These are phyloP conservation scores for Zaprionus gabonicus DNA, from an alignment of 1,140 invertebrate genomes.

Conservation along the genomic window DNA sequence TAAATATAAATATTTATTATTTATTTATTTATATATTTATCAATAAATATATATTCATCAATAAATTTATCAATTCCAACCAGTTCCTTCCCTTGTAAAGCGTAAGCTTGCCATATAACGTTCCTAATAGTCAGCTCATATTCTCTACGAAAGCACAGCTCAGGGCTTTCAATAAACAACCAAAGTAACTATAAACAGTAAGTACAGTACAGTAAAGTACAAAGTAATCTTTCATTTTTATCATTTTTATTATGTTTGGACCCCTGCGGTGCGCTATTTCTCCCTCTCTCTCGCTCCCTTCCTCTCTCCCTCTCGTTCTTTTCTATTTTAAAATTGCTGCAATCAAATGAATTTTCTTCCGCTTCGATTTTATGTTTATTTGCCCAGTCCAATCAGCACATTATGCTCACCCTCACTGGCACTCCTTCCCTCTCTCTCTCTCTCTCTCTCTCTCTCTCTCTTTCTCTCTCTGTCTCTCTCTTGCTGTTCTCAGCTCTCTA, in stretches of 20 bases:
- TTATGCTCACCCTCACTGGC: not conserved
- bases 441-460: not conserved
- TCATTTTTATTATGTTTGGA: not conserved
- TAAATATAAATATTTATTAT: too few species aligned
- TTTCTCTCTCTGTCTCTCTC: not conserved
- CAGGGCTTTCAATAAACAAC: not conserved
- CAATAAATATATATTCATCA: too few species aligned
- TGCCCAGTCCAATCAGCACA: conserved; percentile 21
- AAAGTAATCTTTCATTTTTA: not conserved
- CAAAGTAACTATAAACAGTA: not conserved
- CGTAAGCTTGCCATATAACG: too few species aligned
- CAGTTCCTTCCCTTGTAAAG: too few species aligned
- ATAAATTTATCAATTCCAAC: too few species aligned
- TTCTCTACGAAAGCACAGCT: not conserved
- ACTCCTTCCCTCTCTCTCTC: not conserved
- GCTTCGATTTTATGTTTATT: conserved; percentile 6
- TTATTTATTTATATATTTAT: too few species aligned
- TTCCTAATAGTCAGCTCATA: too few species aligned
- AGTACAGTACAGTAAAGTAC: not conserved
- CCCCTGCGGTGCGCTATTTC: not conserved
- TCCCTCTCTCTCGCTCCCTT: not conserved
- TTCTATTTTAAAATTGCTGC: not conserved
- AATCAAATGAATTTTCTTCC: conserved; percentile 9
- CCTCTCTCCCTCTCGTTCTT: not conserved
- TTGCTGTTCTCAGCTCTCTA: not conserved